Base-by-base conservation (phyloP, 2,888 invertebrate genomes). In the Mamestra brassicae region DNA sequence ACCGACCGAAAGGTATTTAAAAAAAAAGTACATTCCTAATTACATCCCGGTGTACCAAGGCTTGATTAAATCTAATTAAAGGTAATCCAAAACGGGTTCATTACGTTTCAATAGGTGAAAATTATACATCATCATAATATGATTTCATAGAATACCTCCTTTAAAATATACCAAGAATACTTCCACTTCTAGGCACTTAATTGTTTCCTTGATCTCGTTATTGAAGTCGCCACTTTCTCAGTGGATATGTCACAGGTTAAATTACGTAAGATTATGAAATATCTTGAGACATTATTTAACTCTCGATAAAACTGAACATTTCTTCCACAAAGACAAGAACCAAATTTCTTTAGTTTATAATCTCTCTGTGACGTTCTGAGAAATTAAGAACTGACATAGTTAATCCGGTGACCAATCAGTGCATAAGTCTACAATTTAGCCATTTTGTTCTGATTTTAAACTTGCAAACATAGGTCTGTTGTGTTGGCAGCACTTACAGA, bases 41-140 rank as follows among this genome's bases (percentile, higher is more conserved):
- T 63, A 34, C 52, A 68, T 64, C 11, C 68, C 8, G 50, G 8
- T 13, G 54, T 71, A 54, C 71, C 71, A 47, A 55, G 45, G 15
- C 34, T n/a, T 17, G 26, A 57, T 73, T 57, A 38, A 57, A 71
- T 57, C 26, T 50, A 13, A 73, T 73, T 54, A 26, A 57, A 71
- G 26, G 50, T 50, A 74, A 74, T 50, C 38, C 17, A 26, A 50
- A 57, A 71, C 47, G 55, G 34, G 17, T 10, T 8, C 6, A 17
- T 45, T 36, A 11, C n/a, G 55, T 54, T 71, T 71, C 57, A 6
- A 74, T 47, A 71, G 11, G 26, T 17, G 60, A 26, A 26, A 57
- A 26, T 3, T 38, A 36, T 54, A n/a, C 5, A 47, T 38, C 55
- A 47, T 47, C 55, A 47, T 47, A 2, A 26, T 38, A 57, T 73